Conservation (phyloP, 1,140 invertebrate genomes). For the Aphelinus atriplicis region DNA sequence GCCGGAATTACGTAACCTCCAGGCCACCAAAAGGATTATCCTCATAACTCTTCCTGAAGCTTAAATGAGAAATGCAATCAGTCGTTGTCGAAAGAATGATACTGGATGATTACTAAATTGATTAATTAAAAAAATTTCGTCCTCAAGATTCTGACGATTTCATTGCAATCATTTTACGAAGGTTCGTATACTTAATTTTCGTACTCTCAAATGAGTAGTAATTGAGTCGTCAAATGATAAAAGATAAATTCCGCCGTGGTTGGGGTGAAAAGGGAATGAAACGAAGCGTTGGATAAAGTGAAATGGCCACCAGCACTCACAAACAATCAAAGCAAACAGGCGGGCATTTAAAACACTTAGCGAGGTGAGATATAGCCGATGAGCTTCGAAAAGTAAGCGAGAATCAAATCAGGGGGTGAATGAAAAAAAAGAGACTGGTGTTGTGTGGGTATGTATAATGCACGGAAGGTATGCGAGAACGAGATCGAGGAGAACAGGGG, state of each 20-base stretch:
- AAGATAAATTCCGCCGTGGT: not conserved
- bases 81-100: no score
- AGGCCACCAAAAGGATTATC: no score
- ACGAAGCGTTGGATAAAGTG: not conserved
- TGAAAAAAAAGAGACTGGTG: no score
- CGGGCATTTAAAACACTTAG: slow-evolving; percentile 15
- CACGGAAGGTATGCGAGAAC: slow-evolving; percentile 11
- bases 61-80: no score
- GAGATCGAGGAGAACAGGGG: slow-evolving; percentile 18
- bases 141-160: no score
- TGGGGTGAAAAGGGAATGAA: slow-evolving; percentile 8
- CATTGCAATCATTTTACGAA: no score
- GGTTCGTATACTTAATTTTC: no score
- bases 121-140: no score
- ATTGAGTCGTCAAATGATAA: not conserved
- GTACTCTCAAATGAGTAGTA: no score
- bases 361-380: not conserved
- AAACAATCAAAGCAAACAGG: slow-evolving; percentile 23
- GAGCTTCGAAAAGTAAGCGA: slow-evolving; percentile 20
- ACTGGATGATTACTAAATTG: no score
- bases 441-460: slow-evolving; percentile 1
- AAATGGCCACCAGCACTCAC: not conserved
- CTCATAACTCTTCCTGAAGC: no score
- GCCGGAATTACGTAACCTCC: no score
- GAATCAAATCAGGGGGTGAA: not conserved